Base-by-base conservation (phyloP, 2,113 vertebrate species). In the Sinocyclocheilus rhinocerous region DNA sequence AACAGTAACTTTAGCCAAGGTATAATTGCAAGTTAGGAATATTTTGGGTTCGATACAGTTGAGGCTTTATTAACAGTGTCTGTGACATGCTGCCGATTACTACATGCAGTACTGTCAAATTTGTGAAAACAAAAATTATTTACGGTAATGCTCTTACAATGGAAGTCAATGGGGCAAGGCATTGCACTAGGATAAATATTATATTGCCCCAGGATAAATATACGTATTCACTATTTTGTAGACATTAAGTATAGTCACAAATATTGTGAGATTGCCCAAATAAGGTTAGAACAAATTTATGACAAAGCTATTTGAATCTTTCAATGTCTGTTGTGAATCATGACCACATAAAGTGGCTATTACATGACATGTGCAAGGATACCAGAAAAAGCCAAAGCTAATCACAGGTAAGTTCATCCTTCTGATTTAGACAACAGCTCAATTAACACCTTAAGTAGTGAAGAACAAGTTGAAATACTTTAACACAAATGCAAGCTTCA, bases 1-100 rank as follows among this genome's bases (percentile, higher is more conserved):
- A 18, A 88, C 73, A 0, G 94, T 93, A 1, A 88, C 92, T 20
- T 86, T 95, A 11, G 93, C 93, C n/a, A 95, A 94, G 93, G 95
- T 55, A 55, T 55, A 55, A 55, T 7, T 20, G 52, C 52, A 20
- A 20, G 52, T 55, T 55, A 20, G 52, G 52, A 55, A 55, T 55
- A 18, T 39, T 70, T 1, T 20, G 4, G 33, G 29, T 20, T 36
- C 15, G 7, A 18, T 33, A 18, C 26, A 33, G 8, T 18, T 69
- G 2, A 69, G 16, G 26, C 65, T 69, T 1, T 33, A 18, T 69
- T 69, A 15, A 67, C 26, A 29, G 26, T 50, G 48, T 50, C 48
- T 50, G 12, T 50, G 48, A 15, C 50, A 52, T 52, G 50, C 50
- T 16, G 50, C 50, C 50, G 16, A 6, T 52, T 1, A 16, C 13